These are phyloP conservation scores for Cecropterus lyciades DNA, from an alignment of 1,140 invertebrate genomes.

Conservation along the genomic window DNA sequence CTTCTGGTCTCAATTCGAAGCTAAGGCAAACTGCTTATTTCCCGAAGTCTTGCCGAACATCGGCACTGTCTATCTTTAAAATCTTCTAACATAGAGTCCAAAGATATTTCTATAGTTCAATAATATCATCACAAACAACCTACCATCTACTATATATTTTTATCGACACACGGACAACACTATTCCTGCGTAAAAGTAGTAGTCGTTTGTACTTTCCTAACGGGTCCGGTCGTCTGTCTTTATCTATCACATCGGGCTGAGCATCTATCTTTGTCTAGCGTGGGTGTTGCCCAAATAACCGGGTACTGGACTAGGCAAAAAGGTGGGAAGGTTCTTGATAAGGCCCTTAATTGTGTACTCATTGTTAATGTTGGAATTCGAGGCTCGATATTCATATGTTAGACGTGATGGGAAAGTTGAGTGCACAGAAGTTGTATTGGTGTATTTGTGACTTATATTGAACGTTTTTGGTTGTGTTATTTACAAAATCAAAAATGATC, in stretches of 20 bases:
- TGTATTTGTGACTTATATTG: too few relatives aligned
- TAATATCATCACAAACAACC: too few relatives aligned
- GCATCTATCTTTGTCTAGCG: conserved; percentile 46
- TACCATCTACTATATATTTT: neutral
- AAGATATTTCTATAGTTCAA: too few relatives aligned
- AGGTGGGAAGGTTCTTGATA: conserved; percentile 53
- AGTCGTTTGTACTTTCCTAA: conserved; percentile 62
- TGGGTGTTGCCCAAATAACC: conserved; percentile 59
- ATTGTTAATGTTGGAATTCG: conserved; percentile 42
- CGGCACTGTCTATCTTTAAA: too few relatives aligned
- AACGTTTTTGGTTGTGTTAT: too few relatives aligned
- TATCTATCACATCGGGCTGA: conserved; percentile 20
- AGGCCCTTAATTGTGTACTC: conserved; percentile 53
- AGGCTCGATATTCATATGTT: conserved; percentile 24
- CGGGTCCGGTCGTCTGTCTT: conserved; percentile 45
- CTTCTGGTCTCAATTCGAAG: too few relatives aligned
- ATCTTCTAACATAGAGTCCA: too few relatives aligned
- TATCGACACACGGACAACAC: conserved; percentile 43
- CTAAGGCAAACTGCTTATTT: too few relatives aligned
- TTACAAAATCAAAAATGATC: too few relatives aligned
- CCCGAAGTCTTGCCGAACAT: too few relatives aligned
- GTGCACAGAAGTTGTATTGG: too few relatives aligned
- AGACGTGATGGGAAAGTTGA: conserved; percentile 20
- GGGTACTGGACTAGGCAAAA: conserved; percentile 44
- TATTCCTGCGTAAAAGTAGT: conserved; percentile 57